Base-by-base conservation (phyloP, 2,888 invertebrate species). In the Campaea margaritaria region DNA sequence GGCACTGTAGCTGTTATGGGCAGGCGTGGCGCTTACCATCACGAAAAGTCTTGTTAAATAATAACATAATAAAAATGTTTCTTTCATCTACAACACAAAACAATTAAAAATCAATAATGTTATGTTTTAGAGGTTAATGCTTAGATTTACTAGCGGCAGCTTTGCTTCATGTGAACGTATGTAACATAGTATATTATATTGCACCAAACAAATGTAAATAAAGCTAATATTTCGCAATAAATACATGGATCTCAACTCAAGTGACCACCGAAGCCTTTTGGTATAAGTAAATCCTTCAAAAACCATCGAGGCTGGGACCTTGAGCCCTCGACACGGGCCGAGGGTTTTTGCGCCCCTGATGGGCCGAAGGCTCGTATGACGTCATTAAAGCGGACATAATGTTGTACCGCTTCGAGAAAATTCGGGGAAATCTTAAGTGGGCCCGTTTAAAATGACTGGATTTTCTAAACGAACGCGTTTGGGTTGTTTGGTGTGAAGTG, bases 351-450 rank as follows among this genome's bases (percentile, higher is more conserved):
- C 42, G 54, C 12, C 54, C 47, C 44, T 21, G 21, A 21, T 21
- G 5, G 21, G 5, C 3, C 21, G n/a, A 21, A 56, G 48, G 48
- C 70, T 27, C 21, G 47, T 65, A 61, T 62, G 65, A 67, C 54
- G 53, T 67, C 71, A 69, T 73, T 73, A 67, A 44, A 64, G 59
- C 56, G 69, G 64, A 69, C 58, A 65, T 21, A 39, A n/a, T 54
- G 55, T 43, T 7, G 21, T 43, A 28, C 13, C 43, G 48, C 7
- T 21, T n/a, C 27, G 21, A 5, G 43, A 43, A n/a, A 43, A 21
- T 21, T 43, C 11, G 21, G 21, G 13, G 8, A 43, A 43, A 43
- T 43, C 21, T 42, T 42, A 11, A 16, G 42, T 39, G 14, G 36
- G n/a, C n/a, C 2, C 13, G 14, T 39, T 13, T 39, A 46, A 31